A percentile compares a stretch with the other conserved stretches of the same genome.
phyloP scores from a whole-genome alignment of 2,797 vertebrate species.

The Mareca strepera region DNA sequence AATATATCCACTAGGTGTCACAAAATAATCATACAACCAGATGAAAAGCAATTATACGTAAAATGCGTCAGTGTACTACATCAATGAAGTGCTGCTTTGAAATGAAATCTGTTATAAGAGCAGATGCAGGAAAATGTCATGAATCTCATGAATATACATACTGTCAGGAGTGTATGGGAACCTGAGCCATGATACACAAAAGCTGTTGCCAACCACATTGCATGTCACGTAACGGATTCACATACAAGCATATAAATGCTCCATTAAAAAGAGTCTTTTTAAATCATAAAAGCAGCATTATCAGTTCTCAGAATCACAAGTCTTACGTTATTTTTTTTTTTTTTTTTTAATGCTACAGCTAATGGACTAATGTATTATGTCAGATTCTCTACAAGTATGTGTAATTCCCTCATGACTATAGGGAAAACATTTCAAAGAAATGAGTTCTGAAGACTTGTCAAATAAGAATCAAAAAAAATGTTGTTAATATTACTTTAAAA shows the following conservation, averaged over 20 bases:
- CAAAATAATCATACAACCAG: slow-evolving; percentile 54
- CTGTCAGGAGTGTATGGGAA: slow-evolving; percentile 48
- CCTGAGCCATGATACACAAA: slow-evolving; percentile 49
- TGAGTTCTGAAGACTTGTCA: background rate
- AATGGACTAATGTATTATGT: background rate
- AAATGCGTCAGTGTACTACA: slow-evolving; percentile 20
- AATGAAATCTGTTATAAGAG: slow-evolving; percentile 25
- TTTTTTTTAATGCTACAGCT: background rate
- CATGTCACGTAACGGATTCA: background rate
- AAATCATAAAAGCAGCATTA: background rate
- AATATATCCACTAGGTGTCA: slow-evolving; percentile 71
- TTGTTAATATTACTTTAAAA: background rate
- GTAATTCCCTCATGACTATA: background rate
- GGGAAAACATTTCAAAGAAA: background rate
- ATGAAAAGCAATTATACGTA: slow-evolving; percentile 28
- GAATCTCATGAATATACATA: slow-evolving; percentile 62
- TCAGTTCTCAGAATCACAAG: background rate
- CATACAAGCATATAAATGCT: background rate
- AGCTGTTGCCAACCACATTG: slow-evolving; percentile 38
- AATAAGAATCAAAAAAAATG: background rate
- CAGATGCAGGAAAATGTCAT: slow-evolving; percentile 69
- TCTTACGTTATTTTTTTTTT: background rate
- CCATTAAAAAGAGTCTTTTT: background rate
- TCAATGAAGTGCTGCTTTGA: slow-evolving; percentile 52
- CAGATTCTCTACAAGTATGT: background rate